Conservation (phyloP, 1,140 invertebrate genomes). For the Tetranychus cinnabarinus region DNA sequence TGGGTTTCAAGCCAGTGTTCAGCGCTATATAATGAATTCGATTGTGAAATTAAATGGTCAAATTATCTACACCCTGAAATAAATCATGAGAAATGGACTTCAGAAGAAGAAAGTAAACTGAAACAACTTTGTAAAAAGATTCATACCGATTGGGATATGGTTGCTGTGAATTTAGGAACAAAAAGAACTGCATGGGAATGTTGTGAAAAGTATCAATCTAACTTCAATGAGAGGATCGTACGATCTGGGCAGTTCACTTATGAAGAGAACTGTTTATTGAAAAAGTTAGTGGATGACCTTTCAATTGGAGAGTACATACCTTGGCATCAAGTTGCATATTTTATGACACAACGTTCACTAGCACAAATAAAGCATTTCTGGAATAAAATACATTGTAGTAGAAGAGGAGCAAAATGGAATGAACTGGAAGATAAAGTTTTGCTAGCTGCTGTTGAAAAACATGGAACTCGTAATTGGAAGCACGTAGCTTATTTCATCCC, state of each 20-base stretch:
- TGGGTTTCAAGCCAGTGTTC: background rate
- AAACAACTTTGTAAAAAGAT: background rate
- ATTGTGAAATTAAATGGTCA: conserved; percentile 8
- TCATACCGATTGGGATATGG: conserved; percentile 4
- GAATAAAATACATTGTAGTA: background rate
- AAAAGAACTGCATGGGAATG: conserved; percentile 11
- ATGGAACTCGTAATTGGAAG: background rate
- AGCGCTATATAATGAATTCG: background rate
- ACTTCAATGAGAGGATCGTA: conserved; percentile 1
- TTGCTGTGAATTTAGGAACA: conserved; percentile 4
- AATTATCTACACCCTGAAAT: conserved; percentile 9
- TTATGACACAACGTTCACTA: conserved; percentile 3
- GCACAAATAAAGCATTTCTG: conserved; percentile 5
- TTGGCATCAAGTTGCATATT: conserved; percentile 7
- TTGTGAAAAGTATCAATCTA: conserved; percentile 5
- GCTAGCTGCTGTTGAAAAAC: conserved; percentile 3
- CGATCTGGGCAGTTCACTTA: background rate
- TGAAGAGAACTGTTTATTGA: conserved; percentile 1
- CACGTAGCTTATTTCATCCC: conserved; percentile 1
- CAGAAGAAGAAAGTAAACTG: conserved; percentile 7
- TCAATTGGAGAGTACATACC: conserved; percentile 3
- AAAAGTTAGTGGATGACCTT: conserved; percentile 1
- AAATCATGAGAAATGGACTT: conserved; percentile 7
- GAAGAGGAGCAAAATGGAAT: background rate
- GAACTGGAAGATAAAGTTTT: conserved; percentile 6